These are phyloP conservation scores for Ptyas mucosa DNA, from an alignment of 2,113 vertebrate species.

Conservation along the genomic window DNA sequence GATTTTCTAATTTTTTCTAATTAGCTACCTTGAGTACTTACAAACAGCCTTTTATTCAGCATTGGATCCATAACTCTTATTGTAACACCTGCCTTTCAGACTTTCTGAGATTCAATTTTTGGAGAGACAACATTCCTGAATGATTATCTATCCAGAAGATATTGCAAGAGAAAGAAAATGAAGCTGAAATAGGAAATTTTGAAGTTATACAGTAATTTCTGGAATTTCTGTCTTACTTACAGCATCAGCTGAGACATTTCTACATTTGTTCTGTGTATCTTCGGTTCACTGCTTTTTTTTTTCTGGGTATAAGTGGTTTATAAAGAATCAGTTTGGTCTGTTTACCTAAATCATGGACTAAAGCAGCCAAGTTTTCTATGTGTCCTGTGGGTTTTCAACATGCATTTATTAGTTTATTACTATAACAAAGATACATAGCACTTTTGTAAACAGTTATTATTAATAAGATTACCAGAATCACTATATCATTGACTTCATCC, in stretches of 20 bases:
- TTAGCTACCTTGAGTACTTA: not conserved
- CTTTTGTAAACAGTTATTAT: not conserved
- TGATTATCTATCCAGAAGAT: not conserved
- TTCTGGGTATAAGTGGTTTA: not conserved
- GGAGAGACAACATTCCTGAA: not conserved
- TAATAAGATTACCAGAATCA: not conserved
- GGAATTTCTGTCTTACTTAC: not conserved
- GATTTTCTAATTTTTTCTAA: not conserved
- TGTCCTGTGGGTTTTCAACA: not conserved
- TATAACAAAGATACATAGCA: not conserved
- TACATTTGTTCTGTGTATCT: not conserved
- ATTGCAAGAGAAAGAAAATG: not conserved
- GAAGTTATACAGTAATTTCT: not conserved
- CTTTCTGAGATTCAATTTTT: not conserved
- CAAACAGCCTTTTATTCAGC: not conserved
- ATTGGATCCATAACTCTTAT: not conserved
- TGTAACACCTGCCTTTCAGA: not conserved
- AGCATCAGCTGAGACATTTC: not conserved
- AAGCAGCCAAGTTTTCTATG: not conserved
- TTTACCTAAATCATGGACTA: not conserved
- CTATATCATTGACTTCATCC: not conserved
- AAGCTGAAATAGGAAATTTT: not conserved
- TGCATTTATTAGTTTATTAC: not conserved
- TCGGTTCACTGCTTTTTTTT: not conserved
- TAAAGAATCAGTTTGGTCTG: not conserved